These are phyloP conservation scores for Balaeniceps rex DNA, from an alignment of 2,113 vertebrate genomes.

Conservation along the genomic window DNA sequence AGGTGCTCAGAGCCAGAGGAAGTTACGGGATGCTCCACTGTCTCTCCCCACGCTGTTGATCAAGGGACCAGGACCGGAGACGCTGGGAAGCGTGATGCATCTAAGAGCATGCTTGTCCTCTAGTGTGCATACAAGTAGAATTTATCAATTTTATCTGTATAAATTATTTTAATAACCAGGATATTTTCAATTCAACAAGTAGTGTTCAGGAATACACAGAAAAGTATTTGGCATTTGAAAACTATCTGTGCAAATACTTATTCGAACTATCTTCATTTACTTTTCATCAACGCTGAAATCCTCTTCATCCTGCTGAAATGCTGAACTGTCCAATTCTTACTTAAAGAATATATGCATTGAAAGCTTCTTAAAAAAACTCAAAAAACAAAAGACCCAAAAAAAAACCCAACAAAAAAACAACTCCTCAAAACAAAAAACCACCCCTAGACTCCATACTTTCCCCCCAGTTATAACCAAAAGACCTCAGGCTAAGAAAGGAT, in stretches of 20 bases:
- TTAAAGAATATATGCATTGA: not conserved
- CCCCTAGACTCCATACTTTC: not conserved
- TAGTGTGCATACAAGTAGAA: not conserved
- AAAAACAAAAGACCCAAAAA: not conserved
- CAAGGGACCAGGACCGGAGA: not conserved
- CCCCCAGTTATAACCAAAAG: not conserved
- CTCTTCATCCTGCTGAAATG: not conserved
- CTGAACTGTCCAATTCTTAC: not conserved
- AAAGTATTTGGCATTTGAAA: not conserved
- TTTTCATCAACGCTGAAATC: not conserved
- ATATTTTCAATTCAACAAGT: not conserved
- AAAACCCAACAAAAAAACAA: too few species aligned
- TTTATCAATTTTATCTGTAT: not conserved
- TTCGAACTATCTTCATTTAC: not conserved
- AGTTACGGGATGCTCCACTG: not conserved
- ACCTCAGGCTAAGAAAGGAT: not conserved
- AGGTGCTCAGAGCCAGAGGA: not conserved
- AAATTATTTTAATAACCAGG: not conserved
- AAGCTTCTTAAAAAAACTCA: not conserved
- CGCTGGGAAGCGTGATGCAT: not conserved
- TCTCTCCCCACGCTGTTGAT: not conserved
- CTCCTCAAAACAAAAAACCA: not conserved
- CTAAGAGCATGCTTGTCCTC: not conserved
- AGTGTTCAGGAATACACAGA: not conserved
- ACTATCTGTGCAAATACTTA: not conserved